Conservation (phyloP, 2,113 vertebrate species). For the Pteronura brasiliensis region DNA sequence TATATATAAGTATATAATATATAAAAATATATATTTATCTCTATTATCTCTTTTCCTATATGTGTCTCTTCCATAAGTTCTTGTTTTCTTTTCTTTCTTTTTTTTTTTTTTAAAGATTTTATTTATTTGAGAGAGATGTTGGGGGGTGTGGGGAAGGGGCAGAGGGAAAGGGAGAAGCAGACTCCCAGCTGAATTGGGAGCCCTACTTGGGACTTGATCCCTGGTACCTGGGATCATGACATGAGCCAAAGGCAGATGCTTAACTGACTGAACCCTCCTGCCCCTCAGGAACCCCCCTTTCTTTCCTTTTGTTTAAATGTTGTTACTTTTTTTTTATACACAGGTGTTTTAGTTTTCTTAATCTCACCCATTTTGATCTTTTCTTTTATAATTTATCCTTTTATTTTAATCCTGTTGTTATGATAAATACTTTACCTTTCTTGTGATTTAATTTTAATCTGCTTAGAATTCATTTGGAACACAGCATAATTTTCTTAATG, state of each 20-base stretch:
- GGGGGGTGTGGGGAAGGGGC: neutral
- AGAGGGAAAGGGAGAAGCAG: neutral
- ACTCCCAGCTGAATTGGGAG: neutral
- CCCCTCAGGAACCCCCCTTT: neutral
- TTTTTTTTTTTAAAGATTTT: neutral
- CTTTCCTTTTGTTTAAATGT: conserved; percentile 12
- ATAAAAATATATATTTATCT: neutral
- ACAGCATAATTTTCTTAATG: conserved; percentile 5
- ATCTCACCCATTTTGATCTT: neutral
- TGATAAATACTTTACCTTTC: neutral
- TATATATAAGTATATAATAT: neutral
- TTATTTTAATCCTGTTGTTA: conserved; percentile 8
- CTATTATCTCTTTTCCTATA: neutral
- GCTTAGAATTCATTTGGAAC: conserved; percentile 12
- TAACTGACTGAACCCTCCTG: neutral
- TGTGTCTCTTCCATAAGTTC: neutral
- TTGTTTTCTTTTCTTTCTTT: conserved; percentile 19
- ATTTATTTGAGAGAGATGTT: neutral
- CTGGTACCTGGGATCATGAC: neutral
- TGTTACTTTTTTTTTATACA: neutral
- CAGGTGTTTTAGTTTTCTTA: neutral
- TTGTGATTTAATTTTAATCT: conserved; percentile 49
- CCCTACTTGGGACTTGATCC: neutral
- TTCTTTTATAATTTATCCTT: conserved; percentile 37
- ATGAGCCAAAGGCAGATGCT: neutral